Evolutionary conservation across 1,140 invertebrate genomes (phyloP).

Genomic region (Pachypsylla venusta): DNA sequence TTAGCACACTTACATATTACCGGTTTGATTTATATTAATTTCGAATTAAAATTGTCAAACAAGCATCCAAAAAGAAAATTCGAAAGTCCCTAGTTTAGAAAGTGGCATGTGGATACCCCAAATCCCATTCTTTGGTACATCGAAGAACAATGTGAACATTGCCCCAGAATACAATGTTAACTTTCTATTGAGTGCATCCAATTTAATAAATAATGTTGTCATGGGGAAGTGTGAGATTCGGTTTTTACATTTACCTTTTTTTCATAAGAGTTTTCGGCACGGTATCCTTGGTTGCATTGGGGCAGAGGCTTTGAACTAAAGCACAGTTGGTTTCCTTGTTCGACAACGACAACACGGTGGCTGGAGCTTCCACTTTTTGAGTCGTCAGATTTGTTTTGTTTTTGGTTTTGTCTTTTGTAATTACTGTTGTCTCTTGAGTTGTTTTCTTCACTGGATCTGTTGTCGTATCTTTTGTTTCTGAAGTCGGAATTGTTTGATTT

Average conservation of each 20-base stretch:
- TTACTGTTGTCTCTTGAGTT: constrained; percentile 16
- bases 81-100: no score
- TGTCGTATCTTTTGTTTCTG: neutral
- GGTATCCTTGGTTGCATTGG: constrained; percentile 7
- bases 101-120: no score
- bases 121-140: no score
- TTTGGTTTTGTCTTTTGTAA: constrained; percentile 24
- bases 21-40: no score
- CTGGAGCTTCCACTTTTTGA: neutral
- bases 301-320: neutral
- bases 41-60: no score
- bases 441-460: neutral
- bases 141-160: no score
- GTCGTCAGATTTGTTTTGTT: neutral
- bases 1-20: no score
- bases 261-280: constrained; percentile 1
- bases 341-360: neutral
- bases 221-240: no score
- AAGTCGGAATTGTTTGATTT: neutral
- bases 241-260: neutral
- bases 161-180: no score
- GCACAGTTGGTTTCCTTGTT: neutral
- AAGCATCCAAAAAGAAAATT: no score
- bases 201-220: no score
- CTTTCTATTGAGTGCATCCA: no score